Evolutionary conservation across 2,797 vertebrate genomes (phyloP).

Genomic region (Aeoliscus strigatus): DNA sequence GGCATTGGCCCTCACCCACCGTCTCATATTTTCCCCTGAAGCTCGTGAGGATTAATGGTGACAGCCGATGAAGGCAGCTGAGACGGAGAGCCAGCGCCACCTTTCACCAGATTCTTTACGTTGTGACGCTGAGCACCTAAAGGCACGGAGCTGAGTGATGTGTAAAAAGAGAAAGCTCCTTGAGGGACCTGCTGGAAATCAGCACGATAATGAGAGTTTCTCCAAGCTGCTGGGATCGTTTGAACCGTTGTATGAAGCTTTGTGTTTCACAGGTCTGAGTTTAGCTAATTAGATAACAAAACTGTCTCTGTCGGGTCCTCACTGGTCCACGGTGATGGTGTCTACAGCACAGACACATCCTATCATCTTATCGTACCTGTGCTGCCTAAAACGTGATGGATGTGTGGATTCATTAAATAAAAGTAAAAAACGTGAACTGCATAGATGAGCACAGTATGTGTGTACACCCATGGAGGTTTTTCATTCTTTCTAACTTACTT

Average conservation of each 20-base stretch:
- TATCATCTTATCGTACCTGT: too few species aligned
- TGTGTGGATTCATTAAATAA: too few species aligned
- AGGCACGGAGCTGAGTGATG: slow-evolving; percentile 15
- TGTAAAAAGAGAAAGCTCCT: slow-evolving; percentile 40
- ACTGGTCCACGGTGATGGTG: too few species aligned
- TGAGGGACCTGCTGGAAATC: slow-evolving; percentile 32
- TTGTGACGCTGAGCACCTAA: slow-evolving; percentile 18
- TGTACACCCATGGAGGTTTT: too few species aligned
- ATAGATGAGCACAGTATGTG: too few species aligned
- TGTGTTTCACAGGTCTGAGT: slow-evolving; percentile 14
- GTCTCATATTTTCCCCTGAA: slow-evolving; percentile 63
- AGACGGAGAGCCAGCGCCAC: slow-evolving; percentile 39
- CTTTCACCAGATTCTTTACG: slow-evolving; percentile 43
- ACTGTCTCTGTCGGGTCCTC: neutral
- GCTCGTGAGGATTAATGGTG: slow-evolving; percentile 52
- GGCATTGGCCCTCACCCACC: slow-evolving; percentile 50
- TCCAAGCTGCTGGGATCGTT: too few species aligned
- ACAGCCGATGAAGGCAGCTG: slow-evolving; percentile 45
- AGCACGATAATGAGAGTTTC: neutral
- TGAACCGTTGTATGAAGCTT: too few species aligned
- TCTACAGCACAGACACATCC: too few species aligned
- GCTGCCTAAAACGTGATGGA: too few species aligned
- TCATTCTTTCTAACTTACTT: too few species aligned
- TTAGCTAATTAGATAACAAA: slow-evolving; percentile 7
- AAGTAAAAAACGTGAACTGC: too few species aligned